Base-by-base conservation (phyloP, 2,113 vertebrate species). In the Amblyopsis rosae region DNA sequence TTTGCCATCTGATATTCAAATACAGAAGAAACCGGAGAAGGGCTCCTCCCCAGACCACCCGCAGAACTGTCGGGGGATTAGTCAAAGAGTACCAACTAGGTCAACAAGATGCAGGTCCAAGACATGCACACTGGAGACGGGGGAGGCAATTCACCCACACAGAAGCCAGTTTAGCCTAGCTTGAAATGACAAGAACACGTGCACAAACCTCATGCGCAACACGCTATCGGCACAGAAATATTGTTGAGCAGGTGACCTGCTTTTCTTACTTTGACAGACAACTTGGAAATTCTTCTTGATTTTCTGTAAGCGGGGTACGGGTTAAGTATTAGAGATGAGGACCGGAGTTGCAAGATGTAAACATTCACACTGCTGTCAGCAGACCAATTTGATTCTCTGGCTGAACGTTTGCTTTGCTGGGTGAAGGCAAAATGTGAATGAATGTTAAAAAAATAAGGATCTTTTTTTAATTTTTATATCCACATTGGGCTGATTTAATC, bases 1-100 rank as follows among this genome's bases (percentile, higher is more conserved):
- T 87, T 88, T 87, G 81, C 85, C 88, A 91, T 92, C 88, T 89
- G 89, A 93, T 91, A 92, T 91, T 92, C 85, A 91, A 93, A 93
- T 89, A 79, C 73, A 68, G 80, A 78, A 82, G 81, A 87, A 89
- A 87, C 81, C 58, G 78, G 87, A 89, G 87, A 63, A 83, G 84
- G 76, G 81, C 88, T 90, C 85, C 90, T 90, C 85, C 87, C 86
- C 87, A 86, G 87, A 90, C 90, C 91, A 89, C 92, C 88, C 79
- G 78, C 82, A 71, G 84, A 86, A 90, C 70, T 80, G 59, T 61
- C 80, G 69, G 26, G 86, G 90, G 91, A 93, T 93, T 92, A 93
- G 87, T 91, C 89, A 89, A 90, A 92, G 87, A 89, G 85, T 85
- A 89, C 86, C 90, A 93, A 92, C 82, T 92, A 92, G 92, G 93